Evolutionary conservation across 1,140 invertebrate species (phyloP).

Genomic region (Batillaria attramentaria): DNA sequence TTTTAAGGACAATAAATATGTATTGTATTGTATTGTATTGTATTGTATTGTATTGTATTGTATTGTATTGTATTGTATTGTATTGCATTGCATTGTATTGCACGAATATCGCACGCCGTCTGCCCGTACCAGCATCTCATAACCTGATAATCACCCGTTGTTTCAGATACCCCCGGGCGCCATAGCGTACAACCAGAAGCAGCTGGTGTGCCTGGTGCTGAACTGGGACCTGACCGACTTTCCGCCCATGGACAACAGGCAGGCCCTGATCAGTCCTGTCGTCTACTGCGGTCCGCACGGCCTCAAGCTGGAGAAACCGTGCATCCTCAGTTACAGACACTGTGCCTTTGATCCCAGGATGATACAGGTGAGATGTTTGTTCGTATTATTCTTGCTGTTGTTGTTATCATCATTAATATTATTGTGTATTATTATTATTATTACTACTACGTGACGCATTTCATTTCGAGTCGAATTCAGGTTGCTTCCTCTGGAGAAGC

Average conservation of each 20-base stretch:
- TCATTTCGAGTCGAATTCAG: no score
- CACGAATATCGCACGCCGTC: no score
- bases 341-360: constrained; percentile 55
- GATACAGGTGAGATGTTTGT: constrained; percentile 27
- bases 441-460: no score
- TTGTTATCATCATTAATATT: no score
- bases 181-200: constrained; percentile 34
- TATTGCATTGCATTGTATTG: no score
- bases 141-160: constrained; percentile 32
- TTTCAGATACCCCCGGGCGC: constrained; percentile 51
- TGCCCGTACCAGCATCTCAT: background rate
- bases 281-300: constrained; percentile 60
- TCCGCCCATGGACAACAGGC: constrained; percentile 44
- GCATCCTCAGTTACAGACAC: constrained; percentile 51
- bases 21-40: no score
- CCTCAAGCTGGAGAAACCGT: constrained; percentile 50
- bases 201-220: constrained; percentile 49
- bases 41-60: no score
- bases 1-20: no score
- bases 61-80: no score
- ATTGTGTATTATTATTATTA: no score
- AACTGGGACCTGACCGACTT: constrained; percentile 60
- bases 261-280: constrained; percentile 57
- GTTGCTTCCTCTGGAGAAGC: no score
- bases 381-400: no score